Base-by-base conservation (phyloP, 2,113 vertebrate genomes). In the Macquaria ambigua region DNA sequence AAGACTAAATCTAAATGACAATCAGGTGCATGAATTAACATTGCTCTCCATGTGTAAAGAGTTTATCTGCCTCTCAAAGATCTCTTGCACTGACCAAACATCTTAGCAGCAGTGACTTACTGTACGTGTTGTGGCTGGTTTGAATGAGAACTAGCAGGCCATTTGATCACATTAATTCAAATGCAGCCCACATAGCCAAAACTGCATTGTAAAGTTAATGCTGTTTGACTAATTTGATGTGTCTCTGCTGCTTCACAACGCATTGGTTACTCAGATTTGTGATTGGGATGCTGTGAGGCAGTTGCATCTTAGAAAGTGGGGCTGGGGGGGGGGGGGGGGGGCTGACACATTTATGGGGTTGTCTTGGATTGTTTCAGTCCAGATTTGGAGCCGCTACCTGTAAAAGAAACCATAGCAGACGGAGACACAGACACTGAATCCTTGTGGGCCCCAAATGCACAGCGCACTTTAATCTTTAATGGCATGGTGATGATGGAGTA, bases 391-490 rank as follows among this genome's bases (percentile, higher is more conserved):
- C 50, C 28, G 37, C 73, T 86, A 88, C 87, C 71, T 86, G 72
- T 77, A 85, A 89, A 73, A 76, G 59, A 86, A 84, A 82, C 81
- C 84, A 20, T 28, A 25, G 61, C 83, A 67, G 41, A 82, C 77
- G 15, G 43, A 46, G 43, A 64, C 81, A 72, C 59, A 77, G 52
- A 68, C 56, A 7, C 56, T 75, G 83, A 82, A 90, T 91, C 86
- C 87, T 89, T 89, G 34, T 72, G 85, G 79, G 63, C 83, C 81
- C 68, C 69, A 2, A 74, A 31, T 28, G 46, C 63, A 14, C 81
- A 5, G 67, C 63, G 6, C 81, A 73, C 92, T 90, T 91, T 86
- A 90, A 90, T 92, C 92, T 91, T 89, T 95, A 95, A 94, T 94
- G 90, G 83, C 91, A 78, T 69, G 62, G 93, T 88, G 93, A 93